Evolutionary conservation across 2,113 vertebrate species (phyloP).

Genomic region (Scopus umbretta): DNA sequence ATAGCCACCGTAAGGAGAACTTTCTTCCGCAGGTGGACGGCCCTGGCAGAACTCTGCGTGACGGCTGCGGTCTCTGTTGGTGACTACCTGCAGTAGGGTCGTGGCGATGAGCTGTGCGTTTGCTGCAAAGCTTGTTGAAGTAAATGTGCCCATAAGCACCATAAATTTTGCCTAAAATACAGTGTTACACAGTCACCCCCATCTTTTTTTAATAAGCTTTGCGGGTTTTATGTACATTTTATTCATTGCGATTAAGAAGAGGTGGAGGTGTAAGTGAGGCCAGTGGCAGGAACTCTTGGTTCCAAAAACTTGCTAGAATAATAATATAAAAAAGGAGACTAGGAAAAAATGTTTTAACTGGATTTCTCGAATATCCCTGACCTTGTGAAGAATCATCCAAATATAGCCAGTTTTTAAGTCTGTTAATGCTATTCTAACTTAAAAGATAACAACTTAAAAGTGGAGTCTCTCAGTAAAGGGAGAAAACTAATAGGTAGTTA

Average conservation of each 20-base stretch:
- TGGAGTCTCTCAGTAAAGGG: conserved; percentile 20
- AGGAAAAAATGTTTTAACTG: neutral
- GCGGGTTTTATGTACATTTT: neutral
- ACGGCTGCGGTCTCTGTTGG: neutral
- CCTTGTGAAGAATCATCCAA: neutral
- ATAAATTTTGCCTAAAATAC: neutral
- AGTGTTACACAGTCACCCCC: neutral
- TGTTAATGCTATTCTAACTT: neutral
- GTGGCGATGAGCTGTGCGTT: neutral
- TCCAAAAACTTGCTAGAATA: neutral
- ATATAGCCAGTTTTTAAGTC: neutral
- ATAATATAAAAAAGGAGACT: neutral
- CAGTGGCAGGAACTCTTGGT: neutral
- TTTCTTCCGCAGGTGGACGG: neutral
- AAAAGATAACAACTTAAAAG: neutral
- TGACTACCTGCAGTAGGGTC: neutral
- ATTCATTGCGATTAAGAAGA: neutral
- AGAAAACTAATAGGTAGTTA: conserved; percentile 4
- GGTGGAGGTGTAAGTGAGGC: neutral
- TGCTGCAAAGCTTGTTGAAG: neutral
- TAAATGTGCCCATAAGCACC: neutral
- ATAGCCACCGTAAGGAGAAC: neutral
- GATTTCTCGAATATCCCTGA: neutral
- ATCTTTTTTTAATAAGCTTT: neutral
- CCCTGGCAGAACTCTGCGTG: neutral